Percentiles rank a stretch among this genome's conserved stretches.
phyloP scores from a whole-genome alignment of 2,888 invertebrate species.

The Perizoma affinitatum region DNA sequence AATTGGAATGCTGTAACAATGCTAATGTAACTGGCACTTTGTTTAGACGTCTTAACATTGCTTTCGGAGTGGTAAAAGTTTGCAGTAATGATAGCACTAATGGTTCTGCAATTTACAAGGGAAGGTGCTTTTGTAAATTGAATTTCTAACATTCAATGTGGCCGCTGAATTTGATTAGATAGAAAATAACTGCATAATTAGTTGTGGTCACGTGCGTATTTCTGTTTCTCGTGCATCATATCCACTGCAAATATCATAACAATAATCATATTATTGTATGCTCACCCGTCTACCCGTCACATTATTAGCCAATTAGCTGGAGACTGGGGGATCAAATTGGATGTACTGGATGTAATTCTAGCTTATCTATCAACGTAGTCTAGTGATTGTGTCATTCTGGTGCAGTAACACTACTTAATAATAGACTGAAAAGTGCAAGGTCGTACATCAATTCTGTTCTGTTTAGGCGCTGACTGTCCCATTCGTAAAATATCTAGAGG shows the following conservation, averaged over 20 bases:
- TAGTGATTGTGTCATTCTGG: background rate
- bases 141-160: constrained; percentile 33
- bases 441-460: too few species aligned
- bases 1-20: constrained; percentile 27
- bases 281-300: constrained; percentile 11
- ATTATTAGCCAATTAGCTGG: constrained; percentile 12
- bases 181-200: constrained; percentile 27
- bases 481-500: too few species aligned
- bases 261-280: constrained; percentile 12
- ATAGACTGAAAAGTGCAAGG: background rate
- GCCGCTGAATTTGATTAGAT: constrained; percentile 32
- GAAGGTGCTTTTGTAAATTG: constrained; percentile 33
- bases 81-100: constrained; percentile 28
- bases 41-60: constrained; percentile 20
- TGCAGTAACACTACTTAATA: background rate
- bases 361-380: background rate
- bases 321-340: constrained; percentile 7
- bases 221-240: background rate
- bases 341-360: constrained; percentile 5
- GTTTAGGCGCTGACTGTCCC: too few species aligned
- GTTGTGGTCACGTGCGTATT: constrained; percentile 26
- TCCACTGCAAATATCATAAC: constrained; percentile 6
- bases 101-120: constrained; percentile 31
- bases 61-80: constrained; percentile 20
- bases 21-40: constrained; percentile 22